Evolutionary conservation across 2,797 vertebrate species (phyloP), one percentile per base, ranked within the genome.

Genomic region (Rhyacichthys aspro): DNA sequence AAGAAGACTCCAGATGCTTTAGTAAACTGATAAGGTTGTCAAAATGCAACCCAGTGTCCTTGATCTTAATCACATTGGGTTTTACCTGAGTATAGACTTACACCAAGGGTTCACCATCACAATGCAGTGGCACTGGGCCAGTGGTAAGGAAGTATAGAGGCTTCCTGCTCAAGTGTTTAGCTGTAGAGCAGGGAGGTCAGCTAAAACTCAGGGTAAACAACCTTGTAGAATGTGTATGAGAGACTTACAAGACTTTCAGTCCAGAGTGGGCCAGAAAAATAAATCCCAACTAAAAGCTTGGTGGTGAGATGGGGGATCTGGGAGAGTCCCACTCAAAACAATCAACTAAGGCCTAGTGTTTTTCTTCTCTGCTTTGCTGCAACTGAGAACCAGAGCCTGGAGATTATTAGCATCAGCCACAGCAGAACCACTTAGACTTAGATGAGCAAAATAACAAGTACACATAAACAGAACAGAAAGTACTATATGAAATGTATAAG

Each of bases 121-220:
- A 85, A 82, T 82, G 55, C 54, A n/a, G 66, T 71, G 81, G 81
- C 75, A 55, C 19, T 2, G 9, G 54, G 72, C 78, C 85, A 75
- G 52, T 15, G 54, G 36, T 5, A 37, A 68, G 47, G 67, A 70
- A 75, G 69, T 47, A 48, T 44, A 41, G 70, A 43, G 59, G 60
- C 70, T 78, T 86, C 83, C 81, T 83, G 82, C 69, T 56, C 55
- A 76, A 78, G 74, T 86, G 84, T 84, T 85, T 86, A 70, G 67
- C 43, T 70, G 81, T 71, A 69, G 53, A 81, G 74, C 71, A 66
- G 43, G 62, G 69, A 82, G 83, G 73, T 79, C 79, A 76, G 74
- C 34, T 72, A 74, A 84, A 71, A 67, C 65, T 73, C 67, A 64
- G 48, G 42, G 69, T 68, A 78, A 87, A 87, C 79, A 85, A 44